Conservation (phyloP, 2,113 vertebrate species). For the Cichladusa arquata region DNA sequence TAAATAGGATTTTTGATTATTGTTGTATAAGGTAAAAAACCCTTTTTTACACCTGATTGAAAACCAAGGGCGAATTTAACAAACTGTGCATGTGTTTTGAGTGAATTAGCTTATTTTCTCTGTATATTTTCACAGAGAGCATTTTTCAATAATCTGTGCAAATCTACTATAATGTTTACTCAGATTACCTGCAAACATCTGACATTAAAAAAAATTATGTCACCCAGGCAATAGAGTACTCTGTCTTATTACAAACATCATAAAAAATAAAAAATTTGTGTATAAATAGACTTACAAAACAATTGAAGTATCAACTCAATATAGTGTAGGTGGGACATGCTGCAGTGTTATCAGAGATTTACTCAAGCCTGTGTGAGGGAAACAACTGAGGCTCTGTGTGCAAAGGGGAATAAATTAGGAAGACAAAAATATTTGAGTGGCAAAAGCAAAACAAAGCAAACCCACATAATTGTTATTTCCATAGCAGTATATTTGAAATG, state of each 20-base stretch:
- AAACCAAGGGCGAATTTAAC: neutral
- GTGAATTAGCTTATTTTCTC: neutral
- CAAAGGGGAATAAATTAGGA: neutral
- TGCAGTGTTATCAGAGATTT: slow-evolving; percentile 2
- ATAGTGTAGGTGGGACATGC: neutral
- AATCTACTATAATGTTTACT: neutral
- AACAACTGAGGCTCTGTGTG: neutral
- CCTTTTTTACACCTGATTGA: neutral
- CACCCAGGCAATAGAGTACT: neutral
- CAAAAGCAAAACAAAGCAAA: slow-evolving; percentile 11
- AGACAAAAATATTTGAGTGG: neutral
- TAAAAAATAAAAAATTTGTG: slow-evolving; percentile 26
- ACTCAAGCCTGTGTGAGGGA: neutral
- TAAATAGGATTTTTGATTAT: neutral
- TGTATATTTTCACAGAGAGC: neutral
- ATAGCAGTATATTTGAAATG: neutral
- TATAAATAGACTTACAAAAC: slow-evolving; percentile 53
- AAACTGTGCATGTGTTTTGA: neutral
- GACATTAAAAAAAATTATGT: slow-evolving; percentile 9
- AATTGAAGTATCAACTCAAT: neutral
- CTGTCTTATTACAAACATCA: slow-evolving; percentile 6
- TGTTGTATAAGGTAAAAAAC: neutral
- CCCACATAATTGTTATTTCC: neutral
- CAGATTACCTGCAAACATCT: neutral
- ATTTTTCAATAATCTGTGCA: neutral